A percentile compares a stretch with the other conserved stretches of the same genome.
These are phyloP conservation scores for Aspidoscelis tigris DNA, from an alignment of 2,113 vertebrate species.

Conservation along the genomic window DNA sequence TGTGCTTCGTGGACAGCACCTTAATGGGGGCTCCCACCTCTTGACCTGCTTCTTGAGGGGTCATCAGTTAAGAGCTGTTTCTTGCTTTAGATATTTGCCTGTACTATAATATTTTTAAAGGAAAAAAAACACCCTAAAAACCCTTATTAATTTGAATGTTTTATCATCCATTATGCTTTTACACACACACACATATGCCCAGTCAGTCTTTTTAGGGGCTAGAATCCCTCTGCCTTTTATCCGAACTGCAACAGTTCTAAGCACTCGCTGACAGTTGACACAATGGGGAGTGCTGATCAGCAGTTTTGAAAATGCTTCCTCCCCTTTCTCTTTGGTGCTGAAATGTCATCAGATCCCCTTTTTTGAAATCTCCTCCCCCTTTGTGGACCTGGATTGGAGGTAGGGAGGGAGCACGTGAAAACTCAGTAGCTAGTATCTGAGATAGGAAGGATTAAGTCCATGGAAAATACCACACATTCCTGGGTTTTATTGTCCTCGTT, in stretches of 20 bases:
- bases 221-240: background rate
- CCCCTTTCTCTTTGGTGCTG: slow-evolving; percentile 10
- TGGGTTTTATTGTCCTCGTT: too few relatives aligned
- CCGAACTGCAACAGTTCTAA: slow-evolving; percentile 23
- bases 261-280: slow-evolving; percentile 16
- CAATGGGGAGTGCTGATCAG: slow-evolving; percentile 28
- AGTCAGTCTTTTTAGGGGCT: background rate
- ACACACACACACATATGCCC: background rate
- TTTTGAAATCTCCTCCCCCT: background rate
- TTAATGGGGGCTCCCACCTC: background rate
- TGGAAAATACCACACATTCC: background rate
- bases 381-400: background rate
- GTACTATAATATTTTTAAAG: background rate
- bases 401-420: background rate
- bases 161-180: background rate
- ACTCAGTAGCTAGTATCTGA: background rate
- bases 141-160: background rate
- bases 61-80: background rate
- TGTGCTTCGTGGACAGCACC: background rate
- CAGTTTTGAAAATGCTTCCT: background rate
- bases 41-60: too few relatives aligned
- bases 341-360: background rate
- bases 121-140: background rate
- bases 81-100: background rate
- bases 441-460: background rate